phyloP scores from a whole-genome alignment of 2,888 invertebrate genomes.

The Blastobasis adustella region DNA sequence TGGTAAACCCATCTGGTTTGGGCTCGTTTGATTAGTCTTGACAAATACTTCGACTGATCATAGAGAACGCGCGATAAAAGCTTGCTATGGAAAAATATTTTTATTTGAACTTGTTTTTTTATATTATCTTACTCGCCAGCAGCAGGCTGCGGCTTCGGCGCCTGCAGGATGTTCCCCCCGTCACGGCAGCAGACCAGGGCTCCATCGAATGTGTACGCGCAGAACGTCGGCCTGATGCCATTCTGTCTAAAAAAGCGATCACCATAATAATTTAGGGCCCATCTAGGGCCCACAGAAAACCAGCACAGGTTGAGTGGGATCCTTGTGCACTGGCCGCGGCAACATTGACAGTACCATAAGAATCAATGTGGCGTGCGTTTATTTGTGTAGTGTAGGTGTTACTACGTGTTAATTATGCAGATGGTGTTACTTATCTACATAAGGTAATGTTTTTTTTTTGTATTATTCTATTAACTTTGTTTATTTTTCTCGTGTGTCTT shows the following conservation, averaged over 20 bases:
- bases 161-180: constrained; percentile 33
- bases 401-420: too few relatives aligned
- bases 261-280: background rate
- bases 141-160: constrained; percentile 12
- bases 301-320: background rate
- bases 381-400: too few relatives aligned
- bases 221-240: constrained; percentile 48
- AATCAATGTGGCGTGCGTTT: background rate
- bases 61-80: too few relatives aligned
- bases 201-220: constrained; percentile 31
- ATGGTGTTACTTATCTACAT: too few relatives aligned
- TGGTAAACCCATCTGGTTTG: too few relatives aligned
- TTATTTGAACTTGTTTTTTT: too few relatives aligned
- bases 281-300: background rate
- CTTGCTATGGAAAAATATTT: too few relatives aligned
- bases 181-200: constrained; percentile 49
- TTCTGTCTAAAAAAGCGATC: constrained; percentile 27
- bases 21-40: too few relatives aligned
- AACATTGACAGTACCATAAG: background rate
- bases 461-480: too few relatives aligned
- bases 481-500: too few relatives aligned
- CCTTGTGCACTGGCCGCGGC: background rate
- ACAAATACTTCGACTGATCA: too few relatives aligned
- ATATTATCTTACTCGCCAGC: constrained; percentile 23
- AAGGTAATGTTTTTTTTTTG: too few relatives aligned